Base-by-base conservation (phyloP, 2,113 vertebrate species). In the Chloroceryle aenea region DNA sequence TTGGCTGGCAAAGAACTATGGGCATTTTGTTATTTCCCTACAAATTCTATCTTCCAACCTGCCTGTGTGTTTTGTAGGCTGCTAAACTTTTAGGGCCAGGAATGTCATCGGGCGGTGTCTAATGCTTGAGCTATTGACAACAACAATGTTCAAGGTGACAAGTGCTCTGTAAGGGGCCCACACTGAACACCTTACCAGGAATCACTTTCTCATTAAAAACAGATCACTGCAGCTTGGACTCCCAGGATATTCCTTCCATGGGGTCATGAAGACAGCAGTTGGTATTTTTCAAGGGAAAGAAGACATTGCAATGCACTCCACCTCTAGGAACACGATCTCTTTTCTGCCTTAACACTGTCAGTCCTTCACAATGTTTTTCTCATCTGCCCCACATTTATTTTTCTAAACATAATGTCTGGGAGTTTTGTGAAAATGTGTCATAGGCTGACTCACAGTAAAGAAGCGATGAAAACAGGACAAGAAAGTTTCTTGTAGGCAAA, bases 371-470 rank as follows among this genome's bases (percentile, higher is more conserved):
- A 9, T 32, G 58, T 26, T 85, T 91, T 90, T 88, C 38, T 53
- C 45, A 72, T 93, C 72, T 95, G 95, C 95, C 82, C 94, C 58
- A 87, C 71, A 76, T 94, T 93, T 76, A 82, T 52, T 91, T 95
- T 85, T 96, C 62, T 77, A 72, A 75, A 71, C 74, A 36, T 25
- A 43, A 71, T 38, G 53, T 76, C 67, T 91, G 56, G 15, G 91
- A 95, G 68, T 85, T 94, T 80, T 13, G 12, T 87, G 90, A 93
- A 93, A 92, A 83, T 89, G 56, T 82, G 96, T 95, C 92, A 92
- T 59, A 61, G 43, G 27, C 79, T 97, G 95, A 96, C 87, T 94
- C 92, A 94, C 58, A 71, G 79, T 58, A 67, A 74, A 85, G 82
- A 75, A 94, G 55, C 2, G 1, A 90, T 55, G 67, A 85, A 78